Conservation (phyloP, 2,797 vertebrate genomes). For the Pterois miles region DNA sequence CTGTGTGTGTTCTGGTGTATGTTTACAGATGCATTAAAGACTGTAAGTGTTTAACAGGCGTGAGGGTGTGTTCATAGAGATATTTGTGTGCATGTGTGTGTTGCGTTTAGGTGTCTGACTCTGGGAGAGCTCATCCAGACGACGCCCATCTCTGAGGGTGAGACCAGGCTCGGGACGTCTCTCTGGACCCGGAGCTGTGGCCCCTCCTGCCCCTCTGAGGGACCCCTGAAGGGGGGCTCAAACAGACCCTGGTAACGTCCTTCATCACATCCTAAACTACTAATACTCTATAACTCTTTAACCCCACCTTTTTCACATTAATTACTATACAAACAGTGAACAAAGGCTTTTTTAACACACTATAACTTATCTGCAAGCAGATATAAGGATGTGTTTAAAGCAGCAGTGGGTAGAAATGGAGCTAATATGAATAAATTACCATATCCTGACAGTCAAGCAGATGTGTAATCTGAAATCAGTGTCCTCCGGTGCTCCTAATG, state of each 20-base stretch:
- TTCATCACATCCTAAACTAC: background rate
- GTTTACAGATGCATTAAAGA: conserved; percentile 57
- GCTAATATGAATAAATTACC: no score
- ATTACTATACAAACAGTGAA: background rate
- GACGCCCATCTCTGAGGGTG: background rate
- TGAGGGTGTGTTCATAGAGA: conserved; percentile 29
- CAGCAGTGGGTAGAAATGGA: no score
- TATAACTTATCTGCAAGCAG: background rate
- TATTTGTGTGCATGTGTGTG: conserved; percentile 40
- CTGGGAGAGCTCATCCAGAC: conserved; percentile 66
- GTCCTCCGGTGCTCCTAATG: no score
- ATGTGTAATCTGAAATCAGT: no score
- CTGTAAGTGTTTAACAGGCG: conserved; percentile 62
- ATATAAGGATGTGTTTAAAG: background rate
- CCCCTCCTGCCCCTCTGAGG: conserved; percentile 59
- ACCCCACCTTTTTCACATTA: background rate
- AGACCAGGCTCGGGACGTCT: background rate
- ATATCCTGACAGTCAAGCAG: no score
- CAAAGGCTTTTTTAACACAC: background rate
- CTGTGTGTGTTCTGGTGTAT: conserved; percentile 56
- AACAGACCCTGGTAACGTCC: conserved; percentile 51
- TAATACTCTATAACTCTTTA: background rate
- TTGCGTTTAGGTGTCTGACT: conserved; percentile 77
- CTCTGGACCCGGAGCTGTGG: conserved; percentile 77
- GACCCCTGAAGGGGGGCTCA: conserved; percentile 68